Percentiles rank a stretch among this genome's conserved stretches.
Evolutionary conservation across 2,797 vertebrate genomes (phyloP).

Genomic region (Acanthurus leucopareius): DNA sequence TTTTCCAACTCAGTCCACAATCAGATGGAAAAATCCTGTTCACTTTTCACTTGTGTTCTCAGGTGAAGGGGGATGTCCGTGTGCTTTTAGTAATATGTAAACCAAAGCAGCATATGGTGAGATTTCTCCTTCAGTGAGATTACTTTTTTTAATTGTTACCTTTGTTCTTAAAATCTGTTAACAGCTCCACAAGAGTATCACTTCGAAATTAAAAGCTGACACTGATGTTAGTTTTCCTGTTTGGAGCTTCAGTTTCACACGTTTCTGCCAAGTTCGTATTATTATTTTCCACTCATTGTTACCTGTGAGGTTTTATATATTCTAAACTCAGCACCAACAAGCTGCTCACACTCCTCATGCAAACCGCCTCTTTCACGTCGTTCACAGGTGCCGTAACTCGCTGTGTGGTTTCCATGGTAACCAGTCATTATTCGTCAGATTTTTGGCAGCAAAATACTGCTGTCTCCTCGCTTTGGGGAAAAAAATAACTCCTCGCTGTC

Average conservation of each 20-base stretch:
- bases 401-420: conserved; percentile 76
- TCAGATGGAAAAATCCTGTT: no score
- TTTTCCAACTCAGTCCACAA: no score
- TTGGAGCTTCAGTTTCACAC: conserved; percentile 10
- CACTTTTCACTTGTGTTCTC: no score
- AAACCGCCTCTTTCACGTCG: conserved; percentile 55
- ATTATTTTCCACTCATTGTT: conserved; percentile 32
- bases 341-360: conserved; percentile 59
- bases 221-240: conserved; percentile 4
- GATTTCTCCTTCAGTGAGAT: no score
- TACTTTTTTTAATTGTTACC: conserved; percentile 34
- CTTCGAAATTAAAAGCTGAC: conserved; percentile 50
- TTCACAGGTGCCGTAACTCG: conserved; percentile 58
- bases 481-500: conserved; percentile 50
- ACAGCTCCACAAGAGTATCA: conserved; percentile 52
- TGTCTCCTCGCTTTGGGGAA: conserved; percentile 33
- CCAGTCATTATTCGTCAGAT: conserved; percentile 76
- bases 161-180: conserved; percentile 58
- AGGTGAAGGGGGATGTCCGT: no score
- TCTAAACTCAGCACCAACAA: conserved; percentile 29
- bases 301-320: conserved; percentile 15
- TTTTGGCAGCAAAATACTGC: conserved; percentile 72
- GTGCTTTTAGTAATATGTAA: no score
- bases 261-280: background rate
- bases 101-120: no score